Evolutionary conservation across 1,140 invertebrate genomes (phyloP), one percentile per base, ranked within the genome.

Genomic region (Drosophila albomicans): DNA sequence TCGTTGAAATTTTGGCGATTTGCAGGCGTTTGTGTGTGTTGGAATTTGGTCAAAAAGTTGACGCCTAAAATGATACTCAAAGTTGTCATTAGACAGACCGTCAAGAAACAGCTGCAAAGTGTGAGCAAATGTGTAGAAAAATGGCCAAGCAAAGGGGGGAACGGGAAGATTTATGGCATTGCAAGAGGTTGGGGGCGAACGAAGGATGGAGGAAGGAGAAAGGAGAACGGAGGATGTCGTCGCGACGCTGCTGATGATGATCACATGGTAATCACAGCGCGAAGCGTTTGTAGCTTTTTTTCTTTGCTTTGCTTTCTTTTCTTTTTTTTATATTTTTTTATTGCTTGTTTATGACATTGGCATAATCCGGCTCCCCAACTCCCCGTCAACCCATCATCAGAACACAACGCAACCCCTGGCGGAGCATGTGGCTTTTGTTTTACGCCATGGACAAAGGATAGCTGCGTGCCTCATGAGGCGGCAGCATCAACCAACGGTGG

Each of bases 311-410:
- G 20, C 20, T 20, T 20, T 20, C 20, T 20, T 20, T 20, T 20
- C 73, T 82, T 87, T 86, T 87, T 88, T 82, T 87, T 88, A 80
- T 88, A 73, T 76, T 74, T 88, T 88, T 88, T 87, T 87, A 84
- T 87, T 87, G 85, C 84, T 88, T 87, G 80, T 84, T 87, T 87
- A 87, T 88, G 84, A 87, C 84, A 80, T 74, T 78, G 84, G 69
- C 82, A 71, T 77, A 59, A 43, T 13, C 49, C 16, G 1, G 8
- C 20, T 4, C 5, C 28, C 13, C 62, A 7, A 6, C 20, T 4
- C 8, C n/a, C n/a, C 16, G 35, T 11, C 32, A n/a, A 6, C 16
- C 48, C 41, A 11, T 35, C 6, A 25, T 25, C 20, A 25, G 20
- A 25, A 3, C 16, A 25, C 20, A 25, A 25, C 20, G 20, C 15